Evolutionary conservation across 2,888 invertebrate species (phyloP), one percentile per base, ranked within the genome.

Genomic region (Aelia acuminata): DNA sequence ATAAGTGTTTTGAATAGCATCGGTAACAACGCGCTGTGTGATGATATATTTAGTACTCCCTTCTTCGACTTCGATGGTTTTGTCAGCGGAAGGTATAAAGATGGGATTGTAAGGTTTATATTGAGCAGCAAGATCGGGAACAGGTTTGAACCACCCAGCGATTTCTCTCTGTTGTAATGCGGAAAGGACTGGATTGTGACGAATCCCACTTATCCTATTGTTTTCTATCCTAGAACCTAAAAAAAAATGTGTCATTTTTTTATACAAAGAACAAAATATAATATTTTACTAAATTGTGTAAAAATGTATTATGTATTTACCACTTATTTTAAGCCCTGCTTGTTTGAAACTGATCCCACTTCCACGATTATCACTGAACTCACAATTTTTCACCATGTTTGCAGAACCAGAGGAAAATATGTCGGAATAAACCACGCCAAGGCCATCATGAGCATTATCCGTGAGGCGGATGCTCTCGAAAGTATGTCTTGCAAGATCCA

Each of bases 361-460:
- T 8, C 97, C 97, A 91, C 94, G 94, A 91, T 98, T 98, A 87
- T 95, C 94, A 1, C 95, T 95, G 91, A 98, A 97, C 91, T 97
- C 96, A 0, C 96, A 97, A 92, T 97, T 96, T 91, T 96, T 95
- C 0, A 97, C 95, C 47, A 95, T 95, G 91, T 97, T 97, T 7
- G 96, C 94, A 0, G 96, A 95, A 91, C 96, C 96, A 3, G 96
- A 95, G 43, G 97, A 96, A 92, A 96, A 98, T 89, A 99, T 95
- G 92, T 99, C 98, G 0, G 98, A 97, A 92, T 98, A 99, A 89
- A 98, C 93, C 70, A 99, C 95, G 49, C 98, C 98, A 48, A 99
- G 93, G 0, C 99, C 99, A 91, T 98, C 98, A 91, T 97, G 96
- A 87, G 96, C 95, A 92, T 98, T 99, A 91, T 98, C 95, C 0